Evolutionary conservation across 2,888 invertebrate genomes (phyloP).

Genomic region (Polydrusus tereticollis): DNA sequence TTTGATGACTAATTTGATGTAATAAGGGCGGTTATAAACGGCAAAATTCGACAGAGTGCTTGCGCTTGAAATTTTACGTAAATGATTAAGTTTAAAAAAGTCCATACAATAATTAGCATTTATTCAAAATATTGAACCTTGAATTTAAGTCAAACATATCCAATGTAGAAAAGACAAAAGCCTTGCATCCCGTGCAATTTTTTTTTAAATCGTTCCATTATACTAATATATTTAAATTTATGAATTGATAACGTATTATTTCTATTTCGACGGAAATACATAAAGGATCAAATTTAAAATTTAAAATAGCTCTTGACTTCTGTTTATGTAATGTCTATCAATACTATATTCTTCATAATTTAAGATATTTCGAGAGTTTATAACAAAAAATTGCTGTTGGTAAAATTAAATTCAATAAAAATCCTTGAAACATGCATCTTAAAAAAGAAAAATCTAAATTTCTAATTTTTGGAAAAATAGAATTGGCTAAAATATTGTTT

Average conservation of each 20-base stretch:
- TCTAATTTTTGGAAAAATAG: slow-evolving; percentile 1
- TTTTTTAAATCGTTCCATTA: slow-evolving; percentile 1
- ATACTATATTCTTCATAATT: neutral
- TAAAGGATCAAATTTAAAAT: slow-evolving; percentile 32
- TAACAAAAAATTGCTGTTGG: neutral
- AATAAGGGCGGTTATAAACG: too few species aligned
- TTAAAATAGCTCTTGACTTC: slow-evolving; percentile 19
- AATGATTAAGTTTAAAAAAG: neutral
- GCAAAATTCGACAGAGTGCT: too few species aligned
- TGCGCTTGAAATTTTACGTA: neutral
- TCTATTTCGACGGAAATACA: slow-evolving; percentile 28
- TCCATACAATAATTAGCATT: slow-evolving; percentile 4
- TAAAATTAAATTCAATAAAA: neutral
- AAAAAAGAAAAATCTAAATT: neutral
- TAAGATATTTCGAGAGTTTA: neutral
- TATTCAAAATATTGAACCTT: neutral
- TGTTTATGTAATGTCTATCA: slow-evolving; percentile 4
- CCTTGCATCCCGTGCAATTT: slow-evolving; percentile 1
- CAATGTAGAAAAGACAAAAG: neutral
- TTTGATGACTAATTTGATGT: too few species aligned
- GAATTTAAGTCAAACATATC: neutral
- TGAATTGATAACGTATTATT: slow-evolving; percentile 8
- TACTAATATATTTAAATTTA: slow-evolving; percentile 14
- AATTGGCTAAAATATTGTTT: neutral
- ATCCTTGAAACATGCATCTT: neutral